A percentile compares a stretch with the other conserved stretches of the same genome.
Evolutionary conservation across 2,113 vertebrate species (phyloP).

Genomic region (Hirundichthys speculiger): DNA sequence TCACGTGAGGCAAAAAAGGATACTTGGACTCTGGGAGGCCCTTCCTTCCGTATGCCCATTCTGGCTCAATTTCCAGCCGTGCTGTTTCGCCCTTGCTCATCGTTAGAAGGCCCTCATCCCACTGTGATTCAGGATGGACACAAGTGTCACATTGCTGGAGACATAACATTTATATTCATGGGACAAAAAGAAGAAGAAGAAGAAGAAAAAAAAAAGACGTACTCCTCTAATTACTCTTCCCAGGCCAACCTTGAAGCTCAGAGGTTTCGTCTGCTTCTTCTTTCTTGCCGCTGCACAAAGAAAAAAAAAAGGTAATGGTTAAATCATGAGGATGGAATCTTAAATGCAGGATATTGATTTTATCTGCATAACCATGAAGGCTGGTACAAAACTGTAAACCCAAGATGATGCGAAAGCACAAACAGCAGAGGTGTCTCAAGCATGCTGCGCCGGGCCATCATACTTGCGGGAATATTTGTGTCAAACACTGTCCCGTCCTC

Average conservation of each 20-base stretch:
- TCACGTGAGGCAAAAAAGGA: constrained; percentile 78
- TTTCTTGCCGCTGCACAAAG: constrained; percentile 89
- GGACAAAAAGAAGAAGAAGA: not conserved
- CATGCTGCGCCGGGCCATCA: too few relatives aligned
- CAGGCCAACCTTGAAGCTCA: constrained; percentile 94
- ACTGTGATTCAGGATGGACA: constrained; percentile 76
- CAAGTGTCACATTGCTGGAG: not conserved
- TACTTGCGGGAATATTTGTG: constrained; percentile 90
- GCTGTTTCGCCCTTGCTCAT: constrained; percentile 98
- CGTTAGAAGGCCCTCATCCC: constrained; percentile 93
- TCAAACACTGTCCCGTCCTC: constrained; percentile 97
- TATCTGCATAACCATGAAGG: too few relatives aligned
- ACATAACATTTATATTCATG: not conserved
- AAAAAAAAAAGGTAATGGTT: not conserved
- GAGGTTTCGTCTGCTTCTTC: constrained; percentile 92
- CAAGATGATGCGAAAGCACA: too few relatives aligned
- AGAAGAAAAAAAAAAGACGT: constrained; percentile 60
- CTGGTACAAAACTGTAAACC: too few relatives aligned
- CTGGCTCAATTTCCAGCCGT: constrained; percentile 92
- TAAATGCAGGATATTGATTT: not conserved
- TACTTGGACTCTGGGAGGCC: constrained; percentile 96
- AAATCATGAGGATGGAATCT: not conserved
- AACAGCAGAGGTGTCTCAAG: too few relatives aligned
- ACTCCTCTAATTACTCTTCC: constrained; percentile 96
- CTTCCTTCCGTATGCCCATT: constrained; percentile 97